These are phyloP conservation scores for Marmota monax DNA, from an alignment of 2,113 vertebrate genomes.

Conservation along the genomic window DNA sequence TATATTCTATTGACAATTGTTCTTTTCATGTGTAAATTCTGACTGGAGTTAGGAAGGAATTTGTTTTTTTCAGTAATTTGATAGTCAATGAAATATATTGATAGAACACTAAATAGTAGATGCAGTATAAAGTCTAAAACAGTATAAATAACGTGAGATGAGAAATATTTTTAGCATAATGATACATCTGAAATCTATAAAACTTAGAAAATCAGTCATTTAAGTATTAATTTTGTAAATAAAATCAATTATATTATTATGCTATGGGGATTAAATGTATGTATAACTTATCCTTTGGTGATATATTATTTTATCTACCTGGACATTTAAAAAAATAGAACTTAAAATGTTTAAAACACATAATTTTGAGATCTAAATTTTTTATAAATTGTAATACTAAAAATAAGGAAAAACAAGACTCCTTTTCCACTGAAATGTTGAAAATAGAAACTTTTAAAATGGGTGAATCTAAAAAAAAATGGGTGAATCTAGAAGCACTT, in stretches of 20 bases:
- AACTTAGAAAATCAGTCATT: slow-evolving; percentile 79
- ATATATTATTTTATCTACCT: slow-evolving; percentile 82
- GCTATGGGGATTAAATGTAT: slow-evolving; percentile 75
- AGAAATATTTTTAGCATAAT: slow-evolving; percentile 57
- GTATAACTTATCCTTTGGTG: slow-evolving; percentile 82
- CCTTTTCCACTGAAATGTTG: background rate
- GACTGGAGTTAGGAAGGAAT: slow-evolving; percentile 73
- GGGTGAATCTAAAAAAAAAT: background rate
- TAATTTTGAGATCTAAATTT: slow-evolving; percentile 55
- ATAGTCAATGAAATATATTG: slow-evolving; percentile 72
- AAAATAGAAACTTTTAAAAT: background rate
- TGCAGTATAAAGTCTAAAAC: slow-evolving; percentile 64
- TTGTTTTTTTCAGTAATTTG: slow-evolving; percentile 53
- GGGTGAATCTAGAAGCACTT: background rate
- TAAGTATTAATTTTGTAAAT: slow-evolving; percentile 87
- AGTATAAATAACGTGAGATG: slow-evolving; percentile 66
- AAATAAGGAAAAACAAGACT: slow-evolving; percentile 22
- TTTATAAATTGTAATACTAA: slow-evolving; percentile 19
- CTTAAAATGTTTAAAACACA: slow-evolving; percentile 16
- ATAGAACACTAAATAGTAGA: background rate
- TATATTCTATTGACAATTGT: slow-evolving; percentile 44
- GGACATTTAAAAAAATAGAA: slow-evolving; percentile 79
- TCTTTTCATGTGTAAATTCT: slow-evolving; percentile 70
- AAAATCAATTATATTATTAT: slow-evolving; percentile 82
- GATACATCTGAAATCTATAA: slow-evolving; percentile 80